These are phyloP conservation scores for Lasioglossum morio DNA, from an alignment of 2,888 invertebrate genomes.

Conservation along the genomic window DNA sequence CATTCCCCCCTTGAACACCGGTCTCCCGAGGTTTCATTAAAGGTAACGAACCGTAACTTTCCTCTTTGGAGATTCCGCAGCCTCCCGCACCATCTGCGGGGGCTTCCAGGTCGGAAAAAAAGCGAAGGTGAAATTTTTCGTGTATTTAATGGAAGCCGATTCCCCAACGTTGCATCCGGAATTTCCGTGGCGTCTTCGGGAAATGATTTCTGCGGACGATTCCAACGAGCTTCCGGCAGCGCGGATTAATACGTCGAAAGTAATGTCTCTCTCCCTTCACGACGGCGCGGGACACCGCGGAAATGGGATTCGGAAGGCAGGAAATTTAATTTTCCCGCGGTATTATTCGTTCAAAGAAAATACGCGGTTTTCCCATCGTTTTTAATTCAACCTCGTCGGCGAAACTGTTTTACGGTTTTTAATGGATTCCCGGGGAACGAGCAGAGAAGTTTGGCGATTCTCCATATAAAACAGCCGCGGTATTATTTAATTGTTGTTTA, in stretches of 20 bases:
- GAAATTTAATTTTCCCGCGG: constrained; percentile 45
- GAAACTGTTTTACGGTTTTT: constrained; percentile 23
- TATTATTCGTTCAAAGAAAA: constrained; percentile 40
- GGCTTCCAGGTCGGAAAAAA: neutral
- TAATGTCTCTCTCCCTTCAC: constrained; percentile 40
- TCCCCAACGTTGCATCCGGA: constrained; percentile 1
- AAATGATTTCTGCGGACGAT: constrained; percentile 31
- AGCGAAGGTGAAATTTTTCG: constrained; percentile 12
- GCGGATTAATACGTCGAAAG: constrained; percentile 51
- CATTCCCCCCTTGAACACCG: constrained; percentile 26
- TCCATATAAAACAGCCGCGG: neutral
- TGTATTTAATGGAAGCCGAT: constrained; percentile 21
- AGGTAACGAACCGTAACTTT: constrained; percentile 68
- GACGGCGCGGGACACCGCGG: constrained; percentile 30
- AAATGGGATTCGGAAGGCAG: constrained; percentile 42
- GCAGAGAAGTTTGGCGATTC: neutral
- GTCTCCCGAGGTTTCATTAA: constrained; percentile 67
- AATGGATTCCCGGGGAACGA: neutral
- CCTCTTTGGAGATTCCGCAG: constrained; percentile 48
- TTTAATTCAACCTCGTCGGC: neutral
- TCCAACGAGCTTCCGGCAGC: constrained; percentile 31
- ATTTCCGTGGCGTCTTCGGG: constrained; percentile 18
- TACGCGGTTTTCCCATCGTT: constrained; percentile 6
- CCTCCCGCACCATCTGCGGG: neutral
- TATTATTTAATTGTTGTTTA: neutral